phyloP scores from a whole-genome alignment of 2,888 invertebrate species.

The Synergus umbraculus region DNA sequence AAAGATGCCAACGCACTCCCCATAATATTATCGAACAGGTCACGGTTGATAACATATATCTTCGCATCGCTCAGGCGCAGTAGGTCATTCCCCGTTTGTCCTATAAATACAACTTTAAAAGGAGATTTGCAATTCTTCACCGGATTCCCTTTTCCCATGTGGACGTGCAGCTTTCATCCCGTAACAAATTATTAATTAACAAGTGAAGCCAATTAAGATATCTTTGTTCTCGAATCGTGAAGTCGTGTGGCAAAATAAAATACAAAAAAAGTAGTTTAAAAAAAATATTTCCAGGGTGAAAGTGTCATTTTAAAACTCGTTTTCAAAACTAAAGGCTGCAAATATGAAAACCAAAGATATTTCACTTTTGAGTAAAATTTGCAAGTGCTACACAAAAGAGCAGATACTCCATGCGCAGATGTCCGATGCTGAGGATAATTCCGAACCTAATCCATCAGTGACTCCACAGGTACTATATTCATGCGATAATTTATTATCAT shows the following conservation, averaged over 20 bases:
- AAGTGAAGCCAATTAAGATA: not conserved
- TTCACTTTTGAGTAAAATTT: slow-evolving; percentile 67
- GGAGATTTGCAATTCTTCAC: slow-evolving; percentile 14
- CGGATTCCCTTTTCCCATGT: slow-evolving; percentile 17
- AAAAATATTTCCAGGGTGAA: not conserved
- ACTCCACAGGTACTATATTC: slow-evolving; percentile 44
- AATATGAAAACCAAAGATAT: slow-evolving; percentile 69
- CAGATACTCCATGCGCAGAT: slow-evolving; percentile 41
- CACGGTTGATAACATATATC: slow-evolving; percentile 34
- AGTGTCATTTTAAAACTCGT: slow-evolving; percentile 21
- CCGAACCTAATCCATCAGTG: not conserved
- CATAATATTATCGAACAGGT: slow-evolving; percentile 32
- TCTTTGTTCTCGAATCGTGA: not conserved
- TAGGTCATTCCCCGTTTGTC: slow-evolving; percentile 7
- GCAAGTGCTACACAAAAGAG: slow-evolving; percentile 67
- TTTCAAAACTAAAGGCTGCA: slow-evolving; percentile 19
- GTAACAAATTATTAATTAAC: not conserved
- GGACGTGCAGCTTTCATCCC: not conserved
- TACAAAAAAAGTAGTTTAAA: not conserved
- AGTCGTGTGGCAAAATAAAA: not conserved
- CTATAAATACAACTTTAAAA: slow-evolving; percentile 11
- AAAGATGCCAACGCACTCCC: not conserved
- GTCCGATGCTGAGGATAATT: not conserved
- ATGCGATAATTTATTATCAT: not conserved
- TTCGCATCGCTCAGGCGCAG: slow-evolving; percentile 4